phyloP scores from a whole-genome alignment of 1,140 invertebrate genomes.

The Zaprionus camerounensis region DNA sequence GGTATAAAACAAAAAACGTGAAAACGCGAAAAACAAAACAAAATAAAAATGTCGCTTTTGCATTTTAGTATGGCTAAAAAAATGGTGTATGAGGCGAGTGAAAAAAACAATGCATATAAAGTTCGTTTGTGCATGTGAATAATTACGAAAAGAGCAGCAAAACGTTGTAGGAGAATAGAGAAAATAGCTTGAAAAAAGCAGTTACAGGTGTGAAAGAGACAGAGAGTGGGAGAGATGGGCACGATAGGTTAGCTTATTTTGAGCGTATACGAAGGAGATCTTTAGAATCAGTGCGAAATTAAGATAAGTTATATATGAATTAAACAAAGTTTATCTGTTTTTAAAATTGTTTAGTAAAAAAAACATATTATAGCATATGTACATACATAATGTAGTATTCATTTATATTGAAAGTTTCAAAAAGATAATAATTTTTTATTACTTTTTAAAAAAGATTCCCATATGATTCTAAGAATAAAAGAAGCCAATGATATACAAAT shows the following conservation, averaged over 20 bases:
- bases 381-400: no score
- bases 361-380: no score
- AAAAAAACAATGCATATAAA: constrained; percentile 45
- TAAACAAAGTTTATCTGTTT: no score
- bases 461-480: no score
- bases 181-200: constrained; percentile 29
- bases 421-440: no score
- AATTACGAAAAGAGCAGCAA: constrained; percentile 72
- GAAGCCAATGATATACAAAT: no score
- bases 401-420: no score
- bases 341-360: fast-evolving
- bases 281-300: no score
- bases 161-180: constrained; percentile 27
- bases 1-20: constrained; percentile 20
- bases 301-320: no score
- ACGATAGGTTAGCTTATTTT: constrained; percentile 12
- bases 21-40: constrained; percentile 20
- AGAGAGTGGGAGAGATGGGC: background rate
- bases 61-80: constrained; percentile 41
- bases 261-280: no score
- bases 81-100: constrained; percentile 19
- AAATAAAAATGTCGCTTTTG: constrained; percentile 41
- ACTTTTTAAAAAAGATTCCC: no score
- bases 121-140: constrained; percentile 64
- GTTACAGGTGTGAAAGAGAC: constrained; percentile 28